phyloP scores from a whole-genome alignment of 1,140 invertebrate species.

The Cherax destructor region DNA sequence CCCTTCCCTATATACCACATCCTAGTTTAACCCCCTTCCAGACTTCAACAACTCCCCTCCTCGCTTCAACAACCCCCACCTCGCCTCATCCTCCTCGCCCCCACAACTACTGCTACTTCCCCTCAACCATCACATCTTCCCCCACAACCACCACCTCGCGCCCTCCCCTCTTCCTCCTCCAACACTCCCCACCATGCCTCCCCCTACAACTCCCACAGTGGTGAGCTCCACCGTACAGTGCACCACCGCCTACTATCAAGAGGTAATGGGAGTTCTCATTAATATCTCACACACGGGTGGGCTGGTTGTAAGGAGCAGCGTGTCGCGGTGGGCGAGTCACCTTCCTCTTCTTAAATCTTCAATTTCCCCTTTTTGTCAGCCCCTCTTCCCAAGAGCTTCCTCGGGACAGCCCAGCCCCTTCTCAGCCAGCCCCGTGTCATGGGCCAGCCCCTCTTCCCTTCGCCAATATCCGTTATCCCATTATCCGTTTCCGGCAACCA shows the following conservation, averaged over 20 bases:
- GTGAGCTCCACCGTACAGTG: neutral
- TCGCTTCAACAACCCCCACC: no score
- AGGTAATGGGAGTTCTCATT: constrained; percentile 58
- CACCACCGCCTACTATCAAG: neutral
- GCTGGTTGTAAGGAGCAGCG: constrained; percentile 41
- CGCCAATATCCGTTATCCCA: neutral
- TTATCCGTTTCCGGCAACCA: neutral
- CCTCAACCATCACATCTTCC: neutral
- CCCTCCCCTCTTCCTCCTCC: neutral
- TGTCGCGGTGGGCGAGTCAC: constrained; percentile 16
- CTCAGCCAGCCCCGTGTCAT: no score
- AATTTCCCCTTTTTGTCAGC: constrained; percentile 58
- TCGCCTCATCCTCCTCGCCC: no score
- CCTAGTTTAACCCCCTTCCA: no score
- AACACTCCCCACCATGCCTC: neutral
- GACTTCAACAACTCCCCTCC: no score
- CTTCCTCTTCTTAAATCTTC: constrained; percentile 58
- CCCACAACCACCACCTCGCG: no score
- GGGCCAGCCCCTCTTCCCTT: no score
- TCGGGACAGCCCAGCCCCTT: neutral
- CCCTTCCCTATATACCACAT: no score
- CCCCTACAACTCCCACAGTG: neutral
- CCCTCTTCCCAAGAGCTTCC: neutral
- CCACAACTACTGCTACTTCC: neutral
- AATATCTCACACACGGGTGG: constrained; percentile 61